phyloP scores from a whole-genome alignment of 2,888 invertebrate species.

The Drosophila neotestacea region DNA sequence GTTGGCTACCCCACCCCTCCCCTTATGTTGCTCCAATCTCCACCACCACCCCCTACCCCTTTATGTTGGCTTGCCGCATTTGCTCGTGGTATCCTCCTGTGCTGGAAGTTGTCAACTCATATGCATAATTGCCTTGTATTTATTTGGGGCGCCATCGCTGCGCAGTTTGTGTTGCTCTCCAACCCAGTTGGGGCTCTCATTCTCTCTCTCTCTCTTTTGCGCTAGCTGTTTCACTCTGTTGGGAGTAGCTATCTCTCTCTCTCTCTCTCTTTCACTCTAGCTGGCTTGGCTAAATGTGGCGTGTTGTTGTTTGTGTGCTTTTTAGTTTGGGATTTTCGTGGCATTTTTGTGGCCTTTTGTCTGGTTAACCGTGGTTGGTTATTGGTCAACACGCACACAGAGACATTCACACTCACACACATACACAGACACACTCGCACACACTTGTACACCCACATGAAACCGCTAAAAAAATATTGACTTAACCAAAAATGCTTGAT shows the following conservation, averaged over 20 bases:
- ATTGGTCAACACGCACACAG: conserved; percentile 74
- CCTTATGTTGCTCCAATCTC: background rate
- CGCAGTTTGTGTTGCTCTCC: conserved; percentile 58
- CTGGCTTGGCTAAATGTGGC: conserved; percentile 32
- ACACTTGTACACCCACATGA: conserved; percentile 23
- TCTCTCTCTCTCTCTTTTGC: conserved; percentile 17
- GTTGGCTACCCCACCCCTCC: conserved; percentile 26
- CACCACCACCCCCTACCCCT: background rate
- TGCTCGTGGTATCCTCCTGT: conserved; percentile 9
- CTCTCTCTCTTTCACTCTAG: conserved; percentile 5
- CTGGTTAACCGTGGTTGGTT: conserved; percentile 85
- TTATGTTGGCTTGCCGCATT: background rate
- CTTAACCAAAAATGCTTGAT: conserved; percentile 80
- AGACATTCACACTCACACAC: conserved; percentile 28
- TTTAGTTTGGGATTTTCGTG: conserved; percentile 85
- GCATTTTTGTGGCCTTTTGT: conserved; percentile 84
- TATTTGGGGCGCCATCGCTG: conserved; percentile 64
- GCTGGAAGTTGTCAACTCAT: conserved; percentile 78
- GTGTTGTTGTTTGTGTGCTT: conserved; percentile 74
- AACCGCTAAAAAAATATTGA: conserved; percentile 83
- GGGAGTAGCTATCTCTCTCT: conserved; percentile 11
- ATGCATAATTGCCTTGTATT: conserved; percentile 77
- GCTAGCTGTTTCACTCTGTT: conserved; percentile 7
- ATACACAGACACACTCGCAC: conserved; percentile 11
- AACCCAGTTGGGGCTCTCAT: conserved; percentile 41